Conservation (phyloP, 2,797 vertebrate genomes). For the Galaxias olidus region DNA sequence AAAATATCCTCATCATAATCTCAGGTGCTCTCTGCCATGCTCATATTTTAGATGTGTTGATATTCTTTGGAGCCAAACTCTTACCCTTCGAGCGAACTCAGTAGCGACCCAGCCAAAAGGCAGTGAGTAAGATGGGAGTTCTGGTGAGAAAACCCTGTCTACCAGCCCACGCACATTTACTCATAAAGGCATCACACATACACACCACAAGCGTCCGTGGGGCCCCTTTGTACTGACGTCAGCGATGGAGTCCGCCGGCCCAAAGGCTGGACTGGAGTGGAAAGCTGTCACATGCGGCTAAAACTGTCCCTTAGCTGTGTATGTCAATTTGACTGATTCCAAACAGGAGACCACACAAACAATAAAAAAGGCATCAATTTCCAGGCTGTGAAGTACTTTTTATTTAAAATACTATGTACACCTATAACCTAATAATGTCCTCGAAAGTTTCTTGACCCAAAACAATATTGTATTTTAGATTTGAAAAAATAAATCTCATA, state of each 20-base stretch:
- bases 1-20: too few relatives aligned
- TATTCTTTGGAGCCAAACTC: neutral
- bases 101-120: conserved; percentile 14
- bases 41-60: neutral
- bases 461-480: neutral
- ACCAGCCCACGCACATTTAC: conserved; percentile 12
- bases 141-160: conserved; percentile 51
- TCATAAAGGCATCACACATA: conserved; percentile 19
- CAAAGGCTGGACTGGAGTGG: conserved; percentile 26
- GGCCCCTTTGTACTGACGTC: conserved; percentile 51
- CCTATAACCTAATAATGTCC: neutral
- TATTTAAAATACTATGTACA: neutral
- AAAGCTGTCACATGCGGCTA: conserved; percentile 48
- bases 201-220: conserved; percentile 48
- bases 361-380: conserved; percentile 11
- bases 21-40: too few relatives aligned
- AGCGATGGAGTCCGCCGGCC: conserved; percentile 31
- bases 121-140: conserved; percentile 49
- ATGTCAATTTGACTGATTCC: conserved; percentile 29
- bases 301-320: conserved; percentile 32
- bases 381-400: neutral
- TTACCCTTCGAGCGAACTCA: conserved; percentile 11
- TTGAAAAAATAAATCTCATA: too few relatives aligned
- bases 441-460: neutral
- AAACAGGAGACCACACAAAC: conserved; percentile 39